A percentile compares a stretch with the other conserved stretches of the same genome.
These are phyloP conservation scores for Schizothorax lantsangensis DNA, from an alignment of 2,797 vertebrate genomes.

Conservation along the genomic window DNA sequence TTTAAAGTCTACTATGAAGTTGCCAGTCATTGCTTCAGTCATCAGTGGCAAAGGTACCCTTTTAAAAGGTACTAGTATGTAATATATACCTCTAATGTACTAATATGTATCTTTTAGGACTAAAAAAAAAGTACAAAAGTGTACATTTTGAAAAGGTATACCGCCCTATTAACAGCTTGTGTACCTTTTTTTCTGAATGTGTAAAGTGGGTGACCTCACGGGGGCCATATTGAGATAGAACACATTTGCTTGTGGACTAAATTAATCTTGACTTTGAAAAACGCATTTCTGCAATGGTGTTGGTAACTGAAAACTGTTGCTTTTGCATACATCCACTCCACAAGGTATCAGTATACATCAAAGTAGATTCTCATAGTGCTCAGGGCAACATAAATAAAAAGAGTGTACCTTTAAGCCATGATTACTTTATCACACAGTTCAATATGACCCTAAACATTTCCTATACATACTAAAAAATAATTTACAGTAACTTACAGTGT, in stretches of 20 bases:
- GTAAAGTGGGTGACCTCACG: background rate
- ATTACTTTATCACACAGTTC: background rate
- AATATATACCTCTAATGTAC: too few species aligned
- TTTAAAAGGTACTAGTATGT: too few species aligned
- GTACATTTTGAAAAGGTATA: background rate
- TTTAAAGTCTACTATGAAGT: background rate
- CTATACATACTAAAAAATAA: background rate
- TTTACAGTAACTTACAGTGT: background rate
- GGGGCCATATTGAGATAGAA: background rate
- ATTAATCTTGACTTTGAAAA: background rate
- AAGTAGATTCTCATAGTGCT: background rate
- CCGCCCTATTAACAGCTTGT: too few species aligned
- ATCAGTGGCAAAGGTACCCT: background rate
- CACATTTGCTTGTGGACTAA: background rate
- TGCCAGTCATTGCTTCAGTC: too few species aligned
- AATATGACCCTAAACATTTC: background rate
- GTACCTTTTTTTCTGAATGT: too few species aligned
- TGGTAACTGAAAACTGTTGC: background rate
- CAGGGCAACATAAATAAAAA: background rate
- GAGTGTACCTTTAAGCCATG: background rate
- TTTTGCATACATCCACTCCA: conserved; percentile 7
- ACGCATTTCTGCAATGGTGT: background rate
- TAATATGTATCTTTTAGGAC: too few species aligned
- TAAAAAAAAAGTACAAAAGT: background rate
- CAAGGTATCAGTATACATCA: background rate